Evolutionary conservation across 1,140 invertebrate species (phyloP), one percentile per base, ranked within the genome.

Genomic region (Lucilia sericata): DNA sequence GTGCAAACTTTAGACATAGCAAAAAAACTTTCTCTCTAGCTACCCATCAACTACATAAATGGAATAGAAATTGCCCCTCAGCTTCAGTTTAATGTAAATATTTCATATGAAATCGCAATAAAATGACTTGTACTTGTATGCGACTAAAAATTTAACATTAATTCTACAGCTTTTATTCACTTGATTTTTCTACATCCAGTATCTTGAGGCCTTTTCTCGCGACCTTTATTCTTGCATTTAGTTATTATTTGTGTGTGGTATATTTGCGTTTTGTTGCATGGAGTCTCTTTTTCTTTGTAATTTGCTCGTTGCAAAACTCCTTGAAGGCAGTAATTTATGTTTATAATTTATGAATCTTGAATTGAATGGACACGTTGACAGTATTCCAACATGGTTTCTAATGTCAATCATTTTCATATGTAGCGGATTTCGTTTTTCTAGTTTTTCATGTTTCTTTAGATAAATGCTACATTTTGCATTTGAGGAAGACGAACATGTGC

Each of bases 321-420:
- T 21, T 19, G 19, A 70, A 21, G 65, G 65, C 65, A 70, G 21
- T 70, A 70, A 70, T 70, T 70, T 60, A 60, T 60, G 55, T n/a
- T 60, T n/a, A 60, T 60, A 60, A 60, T 60, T 60, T 70, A 70
- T 70, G 65, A 70, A 70, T 70, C 65, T 70, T 70, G 19, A 70
- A 70, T 70, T 70, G n/a, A 70, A 70, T 70, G 65, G 42, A 70
- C 65, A 70, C 19, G 65, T 70, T 70, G 21, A 70, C 65, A 70
- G 65, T 70, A 21, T 70, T 70, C 25, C 65, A 70, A 70, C n/a
- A 70, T 21, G 65, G 5, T 70, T 70, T 70, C 65, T 70, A 70
- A 70, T 70, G 65, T 70, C 65, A 70, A 70, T 70, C 65, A 70
- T 21, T 19, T 19, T 70, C 65, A 5, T 55, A 12, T 55, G 51